A percentile compares a stretch with the other conserved stretches of the same genome.
Evolutionary conservation across 2,888 invertebrate genomes (phyloP).

Genomic region (Trilocha varians): DNA sequence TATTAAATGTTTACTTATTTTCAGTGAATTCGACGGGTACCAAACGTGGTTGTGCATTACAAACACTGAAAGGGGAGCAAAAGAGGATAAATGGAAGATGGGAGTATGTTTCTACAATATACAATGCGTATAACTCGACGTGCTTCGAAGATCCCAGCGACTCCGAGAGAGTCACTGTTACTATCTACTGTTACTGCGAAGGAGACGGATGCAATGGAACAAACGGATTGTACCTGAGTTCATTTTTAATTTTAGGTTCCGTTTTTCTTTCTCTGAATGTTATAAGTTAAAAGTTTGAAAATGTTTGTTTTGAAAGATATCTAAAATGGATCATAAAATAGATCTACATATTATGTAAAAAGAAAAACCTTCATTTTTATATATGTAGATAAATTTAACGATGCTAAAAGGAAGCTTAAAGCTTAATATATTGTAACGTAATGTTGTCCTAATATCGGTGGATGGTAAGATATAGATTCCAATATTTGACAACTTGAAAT

Average conservation of each 20-base stretch:
- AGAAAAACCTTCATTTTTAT: no score
- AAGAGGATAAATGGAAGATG: slow-evolving; percentile 72
- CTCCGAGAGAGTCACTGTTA: slow-evolving; percentile 62
- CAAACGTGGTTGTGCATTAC: slow-evolving; percentile 80
- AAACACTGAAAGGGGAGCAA: slow-evolving; percentile 75
- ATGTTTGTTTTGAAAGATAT: not conserved
- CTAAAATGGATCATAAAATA: not conserved
- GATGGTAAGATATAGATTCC: no score
- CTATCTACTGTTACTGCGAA: slow-evolving; percentile 82
- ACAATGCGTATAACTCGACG: slow-evolving; percentile 79
- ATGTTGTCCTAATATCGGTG: no score
- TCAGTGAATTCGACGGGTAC: slow-evolving; percentile 33
- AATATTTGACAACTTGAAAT: no score
- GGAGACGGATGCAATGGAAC: slow-evolving; percentile 79
- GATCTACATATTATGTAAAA: no score
- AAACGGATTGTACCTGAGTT: not conserved
- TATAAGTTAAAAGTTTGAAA: not conserved
- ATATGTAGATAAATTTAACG: not conserved
- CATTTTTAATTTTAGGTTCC: not conserved
- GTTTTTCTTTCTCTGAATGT: not conserved
- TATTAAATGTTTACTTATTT: slow-evolving; percentile 16
- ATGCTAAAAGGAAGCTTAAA: not conserved
- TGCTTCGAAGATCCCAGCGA: slow-evolving; percentile 76
- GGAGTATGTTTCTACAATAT: slow-evolving; percentile 73
- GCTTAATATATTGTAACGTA: no score